Conservation (phyloP, 2,888 invertebrate genomes). For the Alloscopus bannaensis region DNA sequence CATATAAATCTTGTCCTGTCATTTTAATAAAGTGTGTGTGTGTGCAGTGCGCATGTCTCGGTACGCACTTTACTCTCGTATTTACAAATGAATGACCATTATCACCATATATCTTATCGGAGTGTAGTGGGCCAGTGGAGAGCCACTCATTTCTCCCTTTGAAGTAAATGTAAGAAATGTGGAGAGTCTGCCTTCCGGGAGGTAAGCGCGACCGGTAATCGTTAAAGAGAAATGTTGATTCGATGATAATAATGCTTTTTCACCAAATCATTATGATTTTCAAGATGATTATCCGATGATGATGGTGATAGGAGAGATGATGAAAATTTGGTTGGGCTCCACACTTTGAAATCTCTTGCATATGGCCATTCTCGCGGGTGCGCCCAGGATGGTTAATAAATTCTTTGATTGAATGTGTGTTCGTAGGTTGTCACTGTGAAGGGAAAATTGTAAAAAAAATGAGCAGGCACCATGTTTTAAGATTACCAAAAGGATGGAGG, state of each 20-base stretch:
- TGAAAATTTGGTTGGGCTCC: too few species aligned
- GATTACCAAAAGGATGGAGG: not conserved
- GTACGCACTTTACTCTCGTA: conserved; percentile 1
- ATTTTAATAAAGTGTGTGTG: conserved; percentile 20
- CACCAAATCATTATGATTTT: conserved; percentile 25
- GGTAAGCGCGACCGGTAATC: conserved; percentile 38
- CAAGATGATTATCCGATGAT: conserved; percentile 5
- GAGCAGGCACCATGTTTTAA: too few species aligned
- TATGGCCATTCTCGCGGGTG: too few species aligned
- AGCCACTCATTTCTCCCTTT: too few species aligned
- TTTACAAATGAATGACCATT: conserved; percentile 19
- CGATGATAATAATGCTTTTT: conserved; percentile 40
- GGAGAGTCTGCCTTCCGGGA: conserved; percentile 56
- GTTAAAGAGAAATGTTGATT: conserved; percentile 19
- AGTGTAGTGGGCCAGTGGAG: too few species aligned
- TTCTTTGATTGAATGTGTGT: conserved; percentile 1
- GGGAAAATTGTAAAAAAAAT: not conserved
- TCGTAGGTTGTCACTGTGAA: not conserved
- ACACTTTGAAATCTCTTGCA: too few species aligned
- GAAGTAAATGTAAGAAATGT: not conserved
- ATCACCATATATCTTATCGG: conserved; percentile 5
- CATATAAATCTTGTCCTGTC: conserved; percentile 12
- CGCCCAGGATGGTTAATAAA: not conserved
- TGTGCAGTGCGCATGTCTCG: too few species aligned
- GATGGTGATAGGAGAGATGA: conserved; percentile 25